These are phyloP conservation scores for Cheilosia vernalis DNA, from an alignment of 2,888 invertebrate genomes.

Conservation along the genomic window DNA sequence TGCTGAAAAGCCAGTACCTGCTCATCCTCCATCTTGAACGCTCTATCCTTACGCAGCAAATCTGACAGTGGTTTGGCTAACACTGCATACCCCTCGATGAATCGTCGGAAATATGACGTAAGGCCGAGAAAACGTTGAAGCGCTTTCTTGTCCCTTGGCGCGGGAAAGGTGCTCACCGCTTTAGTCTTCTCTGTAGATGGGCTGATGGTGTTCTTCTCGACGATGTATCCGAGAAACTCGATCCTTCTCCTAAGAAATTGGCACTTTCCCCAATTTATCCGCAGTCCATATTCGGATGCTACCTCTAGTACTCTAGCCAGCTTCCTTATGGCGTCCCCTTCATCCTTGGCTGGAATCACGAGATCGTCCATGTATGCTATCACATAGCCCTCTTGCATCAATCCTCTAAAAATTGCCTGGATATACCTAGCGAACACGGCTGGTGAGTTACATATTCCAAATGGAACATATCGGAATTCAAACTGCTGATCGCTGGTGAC, in stretches of 20 bases:
- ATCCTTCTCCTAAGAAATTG: constrained; percentile 64
- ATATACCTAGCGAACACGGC: constrained; percentile 17
- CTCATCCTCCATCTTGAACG: neutral
- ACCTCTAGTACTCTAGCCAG: constrained; percentile 37
- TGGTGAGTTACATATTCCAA: constrained; percentile 42
- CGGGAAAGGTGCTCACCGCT: neutral
- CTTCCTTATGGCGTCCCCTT: constrained; percentile 56
- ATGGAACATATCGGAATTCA: constrained; percentile 68
- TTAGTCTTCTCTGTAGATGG: too few species aligned
- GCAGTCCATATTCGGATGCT: constrained; percentile 48
- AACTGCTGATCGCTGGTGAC: neutral
- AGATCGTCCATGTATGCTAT: constrained; percentile 71
- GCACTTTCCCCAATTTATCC: constrained; percentile 73
- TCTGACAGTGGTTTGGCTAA: constrained; percentile 25
- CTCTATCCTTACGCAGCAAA: constrained; percentile 3
- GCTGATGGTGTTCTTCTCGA: constrained; percentile 53
- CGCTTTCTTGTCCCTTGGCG: constrained; percentile 42
- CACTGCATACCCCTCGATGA: constrained; percentile 1
- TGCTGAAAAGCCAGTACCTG: neutral
- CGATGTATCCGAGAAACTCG: constrained; percentile 58
- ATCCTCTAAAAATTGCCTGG: constrained; percentile 53
- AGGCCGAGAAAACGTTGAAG: constrained; percentile 62
- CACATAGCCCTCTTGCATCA: constrained; percentile 55
- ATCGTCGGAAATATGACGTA: constrained; percentile 43
- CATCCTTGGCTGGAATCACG: constrained; percentile 63